These are phyloP conservation scores for Agrilus mali DNA, from an alignment of 2,888 invertebrate species.

Conservation along the genomic window DNA sequence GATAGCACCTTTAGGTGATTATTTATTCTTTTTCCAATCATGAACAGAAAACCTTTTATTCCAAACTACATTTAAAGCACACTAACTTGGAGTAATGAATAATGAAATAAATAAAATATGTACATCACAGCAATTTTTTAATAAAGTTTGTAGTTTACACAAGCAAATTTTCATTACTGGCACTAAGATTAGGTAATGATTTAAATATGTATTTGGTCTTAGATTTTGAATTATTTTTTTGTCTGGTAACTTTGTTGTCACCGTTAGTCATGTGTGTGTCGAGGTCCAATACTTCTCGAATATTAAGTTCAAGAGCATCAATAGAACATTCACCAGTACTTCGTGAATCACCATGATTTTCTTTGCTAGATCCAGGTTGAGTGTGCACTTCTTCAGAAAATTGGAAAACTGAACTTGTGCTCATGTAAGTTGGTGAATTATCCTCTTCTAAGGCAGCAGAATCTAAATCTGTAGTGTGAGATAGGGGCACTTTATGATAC, in stretches of 20 bases:
- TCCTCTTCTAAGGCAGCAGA: slow-evolving; percentile 8
- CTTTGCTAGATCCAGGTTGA: slow-evolving; percentile 4
- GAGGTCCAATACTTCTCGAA: slow-evolving; percentile 37
- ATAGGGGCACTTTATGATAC: slow-evolving; percentile 20
- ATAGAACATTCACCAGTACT: slow-evolving; percentile 23
- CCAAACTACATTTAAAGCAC: too few species aligned
- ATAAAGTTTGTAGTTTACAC: slow-evolving; percentile 25
- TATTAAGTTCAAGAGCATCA: slow-evolving; percentile 37
- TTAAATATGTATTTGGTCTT: slow-evolving; percentile 36
- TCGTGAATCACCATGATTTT: slow-evolving; percentile 7
- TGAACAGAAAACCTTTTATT: too few species aligned
- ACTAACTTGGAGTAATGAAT: too few species aligned
- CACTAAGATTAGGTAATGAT: slow-evolving; percentile 59
- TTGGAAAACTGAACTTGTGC: slow-evolving; percentile 7
- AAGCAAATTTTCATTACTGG: slow-evolving; percentile 51
- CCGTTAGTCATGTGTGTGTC: slow-evolving; percentile 20
- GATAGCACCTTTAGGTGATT: too few species aligned
- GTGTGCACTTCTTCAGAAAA: slow-evolving; percentile 6
- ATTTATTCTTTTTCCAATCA: too few species aligned
- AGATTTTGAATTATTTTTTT: slow-evolving; percentile 14
- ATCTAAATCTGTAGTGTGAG: slow-evolving; percentile 7
- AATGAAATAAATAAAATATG: too few species aligned
- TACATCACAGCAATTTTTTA: too few species aligned
- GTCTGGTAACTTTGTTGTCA: too few species aligned
- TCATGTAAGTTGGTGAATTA: slow-evolving; percentile 10